A percentile compares a stretch with the other conserved stretches of the same genome.
phyloP scores from a whole-genome alignment of 2,888 invertebrate species.

The Drosophila borborema region DNA sequence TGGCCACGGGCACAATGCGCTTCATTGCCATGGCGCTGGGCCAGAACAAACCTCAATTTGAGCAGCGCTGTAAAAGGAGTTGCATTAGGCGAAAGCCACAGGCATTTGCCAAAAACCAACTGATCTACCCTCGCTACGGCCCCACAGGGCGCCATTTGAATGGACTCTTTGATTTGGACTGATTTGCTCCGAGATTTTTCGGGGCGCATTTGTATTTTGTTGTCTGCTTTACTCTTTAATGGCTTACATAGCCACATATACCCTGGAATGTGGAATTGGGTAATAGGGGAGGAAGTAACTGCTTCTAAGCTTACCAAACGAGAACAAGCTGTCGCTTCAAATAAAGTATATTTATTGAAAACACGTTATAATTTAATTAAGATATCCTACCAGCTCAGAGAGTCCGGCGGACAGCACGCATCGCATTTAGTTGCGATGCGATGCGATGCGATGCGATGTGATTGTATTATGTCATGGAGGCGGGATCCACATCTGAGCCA shows the following conservation, averaged over 20 bases:
- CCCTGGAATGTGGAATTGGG: background rate
- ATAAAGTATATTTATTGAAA: conserved; percentile 2
- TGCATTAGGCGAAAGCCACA: conserved; percentile 6
- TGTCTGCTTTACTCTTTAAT: background rate
- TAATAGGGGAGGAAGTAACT: no score
- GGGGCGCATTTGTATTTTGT: background rate
- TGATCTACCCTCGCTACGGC: background rate
- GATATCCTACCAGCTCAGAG: background rate
- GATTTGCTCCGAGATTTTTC: background rate
- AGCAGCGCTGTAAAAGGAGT: conserved; percentile 6
- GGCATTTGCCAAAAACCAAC: conserved; percentile 5
- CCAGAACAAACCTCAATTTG: conserved; percentile 52
- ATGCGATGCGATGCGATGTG: background rate
- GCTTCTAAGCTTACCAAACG: no score
- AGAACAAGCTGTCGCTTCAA: background rate
- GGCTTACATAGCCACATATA: background rate
- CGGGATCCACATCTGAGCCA: background rate
- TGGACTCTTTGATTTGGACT: conserved; percentile 7
- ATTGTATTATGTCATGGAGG: background rate
- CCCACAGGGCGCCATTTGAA: background rate
- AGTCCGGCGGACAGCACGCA: conserved; percentile 1
- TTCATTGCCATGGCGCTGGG: conserved; percentile 11
- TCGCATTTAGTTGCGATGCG: background rate
- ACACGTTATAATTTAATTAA: conserved; percentile 6
- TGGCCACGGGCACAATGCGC: conserved; percentile 33